Evolutionary conservation across 2,888 invertebrate genomes (phyloP).

Genomic region (Heliconius erato): DNA sequence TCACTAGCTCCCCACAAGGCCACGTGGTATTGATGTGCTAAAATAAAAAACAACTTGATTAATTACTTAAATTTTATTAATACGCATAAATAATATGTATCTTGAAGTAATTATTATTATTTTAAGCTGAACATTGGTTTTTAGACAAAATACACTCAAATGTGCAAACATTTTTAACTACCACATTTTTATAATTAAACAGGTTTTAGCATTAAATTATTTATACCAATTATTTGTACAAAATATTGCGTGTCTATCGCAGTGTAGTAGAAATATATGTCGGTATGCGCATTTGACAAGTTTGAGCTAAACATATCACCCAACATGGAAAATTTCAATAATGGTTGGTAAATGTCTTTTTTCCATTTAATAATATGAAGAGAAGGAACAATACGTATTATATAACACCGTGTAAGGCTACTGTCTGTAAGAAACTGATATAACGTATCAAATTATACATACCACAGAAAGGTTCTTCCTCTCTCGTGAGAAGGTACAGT

Average conservation of each 20-base stretch:
- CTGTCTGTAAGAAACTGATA: background rate
- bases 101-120: too few relatives aligned
- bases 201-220: background rate
- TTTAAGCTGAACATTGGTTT: too few relatives aligned
- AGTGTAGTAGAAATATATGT: background rate
- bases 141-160: too few relatives aligned
- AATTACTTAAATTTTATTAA: background rate
- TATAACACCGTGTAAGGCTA: background rate
- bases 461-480: slow-evolving; percentile 97
- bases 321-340: too few relatives aligned
- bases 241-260: background rate
- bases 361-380: too few relatives aligned
- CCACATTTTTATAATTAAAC: background rate
- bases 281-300: too few relatives aligned
- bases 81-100: too few relatives aligned
- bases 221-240: background rate
- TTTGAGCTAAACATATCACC: too few relatives aligned
- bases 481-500: slow-evolving; percentile 94
- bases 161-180: too few relatives aligned
- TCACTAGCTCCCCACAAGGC: slow-evolving; percentile 90
- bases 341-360: too few relatives aligned
- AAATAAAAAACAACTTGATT: slow-evolving; percentile 26
- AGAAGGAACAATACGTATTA: background rate
- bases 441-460: slow-evolving; percentile 48
- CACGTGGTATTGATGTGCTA: slow-evolving; percentile 95